Evolutionary conservation across 30 jellyfish, hydroid and myxozoan species (phyloP).

Genomic region (Mastigias papua): DNA sequence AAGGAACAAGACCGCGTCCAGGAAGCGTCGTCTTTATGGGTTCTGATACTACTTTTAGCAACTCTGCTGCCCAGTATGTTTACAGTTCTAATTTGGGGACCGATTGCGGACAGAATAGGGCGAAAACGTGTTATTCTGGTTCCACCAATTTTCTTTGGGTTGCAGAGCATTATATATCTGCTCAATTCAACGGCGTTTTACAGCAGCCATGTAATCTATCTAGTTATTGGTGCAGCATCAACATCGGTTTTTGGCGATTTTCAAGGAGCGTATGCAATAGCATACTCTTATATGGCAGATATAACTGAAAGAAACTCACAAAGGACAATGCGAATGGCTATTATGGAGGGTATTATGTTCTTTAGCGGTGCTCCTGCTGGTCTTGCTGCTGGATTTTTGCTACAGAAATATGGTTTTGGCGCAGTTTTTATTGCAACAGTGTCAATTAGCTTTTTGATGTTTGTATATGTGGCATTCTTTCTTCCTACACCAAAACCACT

Average conservation of each 20-base stretch:
- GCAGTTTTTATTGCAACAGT: conserved; percentile 78
- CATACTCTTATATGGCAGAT: conserved; percentile 94
- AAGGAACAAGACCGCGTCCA: conserved; percentile 59
- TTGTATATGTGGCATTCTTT: conserved; percentile 66
- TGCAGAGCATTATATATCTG: conserved; percentile 71
- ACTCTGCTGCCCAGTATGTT: conserved; percentile 81
- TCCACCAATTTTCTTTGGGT: conserved; percentile 84
- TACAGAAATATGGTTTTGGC: conserved; percentile 76
- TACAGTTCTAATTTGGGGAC: conserved; percentile 94
- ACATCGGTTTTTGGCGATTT: conserved; percentile 73
- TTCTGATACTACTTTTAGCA: conserved; percentile 68
- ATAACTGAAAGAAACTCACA: conserved; percentile 75
- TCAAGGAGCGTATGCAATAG: conserved; percentile 89
- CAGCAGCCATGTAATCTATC: conserved; percentile 40
- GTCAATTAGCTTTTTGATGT: conserved; percentile 47
- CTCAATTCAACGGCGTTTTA: conserved; percentile 50
- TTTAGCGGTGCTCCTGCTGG: conserved; percentile 91
- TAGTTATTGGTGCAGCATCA: conserved; percentile 48
- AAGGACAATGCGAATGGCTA: conserved; percentile 94
- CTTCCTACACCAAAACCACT: conserved; percentile 66
- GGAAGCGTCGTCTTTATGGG: conserved; percentile 76
- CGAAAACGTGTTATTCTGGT: conserved; percentile 74
- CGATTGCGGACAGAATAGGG: conserved; percentile 91
- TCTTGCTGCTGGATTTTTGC: conserved; percentile 76
- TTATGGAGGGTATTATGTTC: conserved; percentile 84